phyloP scores from a whole-genome alignment of 2,113 vertebrate genomes.

The Sebastes schlegelii region DNA sequence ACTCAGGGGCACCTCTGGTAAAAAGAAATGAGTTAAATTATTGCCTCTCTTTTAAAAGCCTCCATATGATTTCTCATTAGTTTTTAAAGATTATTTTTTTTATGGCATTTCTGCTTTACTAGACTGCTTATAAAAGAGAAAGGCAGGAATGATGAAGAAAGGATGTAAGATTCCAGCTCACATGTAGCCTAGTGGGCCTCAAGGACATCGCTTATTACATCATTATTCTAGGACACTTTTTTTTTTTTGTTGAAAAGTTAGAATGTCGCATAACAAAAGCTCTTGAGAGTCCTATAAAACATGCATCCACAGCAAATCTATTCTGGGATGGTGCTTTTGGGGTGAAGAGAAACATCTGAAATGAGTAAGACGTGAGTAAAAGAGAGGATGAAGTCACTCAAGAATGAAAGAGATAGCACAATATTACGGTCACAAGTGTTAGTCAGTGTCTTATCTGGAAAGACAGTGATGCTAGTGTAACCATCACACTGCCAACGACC shows the following conservation, averaged over 20 bases:
- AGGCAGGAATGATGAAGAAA: not conserved
- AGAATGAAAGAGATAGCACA: constrained; percentile 9
- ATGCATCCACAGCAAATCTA: constrained; percentile 20
- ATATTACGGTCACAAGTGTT: constrained; percentile 13
- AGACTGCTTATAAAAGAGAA: constrained; percentile 40
- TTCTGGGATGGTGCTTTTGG: constrained; percentile 30
- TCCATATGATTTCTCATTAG: constrained; percentile 50
- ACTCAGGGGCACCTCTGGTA: constrained; percentile 48
- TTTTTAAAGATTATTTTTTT: constrained; percentile 66
- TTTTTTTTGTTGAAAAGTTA: constrained; percentile 31
- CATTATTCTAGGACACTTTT: constrained; percentile 28
- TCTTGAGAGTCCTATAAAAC: constrained; percentile 26
- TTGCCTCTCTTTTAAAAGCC: constrained; percentile 37
- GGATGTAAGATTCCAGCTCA: constrained; percentile 34
- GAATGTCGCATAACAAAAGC: constrained; percentile 43
- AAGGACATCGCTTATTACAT: constrained; percentile 49
- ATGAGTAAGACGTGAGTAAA: constrained; percentile 52
- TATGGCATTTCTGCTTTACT: constrained; percentile 56
- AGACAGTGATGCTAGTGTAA: constrained; percentile 9
- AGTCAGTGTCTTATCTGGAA: constrained; percentile 26
- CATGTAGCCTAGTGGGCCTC: constrained; percentile 24
- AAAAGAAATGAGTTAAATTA: constrained; percentile 37
- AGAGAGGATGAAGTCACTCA: constrained; percentile 35
- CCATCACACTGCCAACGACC: constrained; percentile 25
- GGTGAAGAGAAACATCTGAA: constrained; percentile 26